Percentiles rank a stretch among this genome's conserved stretches.
Evolutionary conservation across 2,113 vertebrate species (phyloP).

Genomic region (Hydropotes inermis): DNA sequence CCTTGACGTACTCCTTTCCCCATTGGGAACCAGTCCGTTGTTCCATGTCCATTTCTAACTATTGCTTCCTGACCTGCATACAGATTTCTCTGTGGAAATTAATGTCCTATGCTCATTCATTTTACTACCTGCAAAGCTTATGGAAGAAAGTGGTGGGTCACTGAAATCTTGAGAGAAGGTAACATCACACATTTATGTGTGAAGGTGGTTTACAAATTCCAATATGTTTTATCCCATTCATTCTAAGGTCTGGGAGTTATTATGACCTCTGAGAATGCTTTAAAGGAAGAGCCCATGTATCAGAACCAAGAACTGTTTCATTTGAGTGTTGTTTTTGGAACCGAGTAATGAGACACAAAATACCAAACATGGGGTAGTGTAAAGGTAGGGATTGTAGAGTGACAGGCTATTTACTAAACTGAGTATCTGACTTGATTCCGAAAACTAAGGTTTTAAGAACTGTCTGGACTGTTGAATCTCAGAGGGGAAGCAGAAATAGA

Average conservation of each 20-base stretch:
- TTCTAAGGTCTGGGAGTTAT: neutral
- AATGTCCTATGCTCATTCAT: neutral
- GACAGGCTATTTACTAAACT: neutral
- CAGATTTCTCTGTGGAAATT: neutral
- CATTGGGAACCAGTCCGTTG: neutral
- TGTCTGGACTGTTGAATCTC: neutral
- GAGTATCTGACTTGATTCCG: neutral
- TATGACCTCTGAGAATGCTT: neutral
- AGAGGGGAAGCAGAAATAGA: neutral
- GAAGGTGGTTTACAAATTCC: neutral
- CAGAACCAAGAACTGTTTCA: neutral
- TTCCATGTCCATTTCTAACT: neutral
- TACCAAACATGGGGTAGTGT: neutral
- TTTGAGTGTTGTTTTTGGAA: neutral
- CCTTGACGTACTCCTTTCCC: neutral
- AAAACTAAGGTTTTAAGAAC: neutral
- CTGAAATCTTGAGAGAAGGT: neutral
- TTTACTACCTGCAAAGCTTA: neutral
- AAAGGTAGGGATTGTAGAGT: neutral
- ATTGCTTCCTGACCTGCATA: neutral
- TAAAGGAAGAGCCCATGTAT: neutral
- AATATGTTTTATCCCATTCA: neutral
- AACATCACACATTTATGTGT: neutral
- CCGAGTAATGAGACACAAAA: neutral
- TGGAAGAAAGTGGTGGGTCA: neutral